phyloP scores from a whole-genome alignment of 1,140 invertebrate species.

The roundworm (Caenorhabditis elegans) region DNA sequence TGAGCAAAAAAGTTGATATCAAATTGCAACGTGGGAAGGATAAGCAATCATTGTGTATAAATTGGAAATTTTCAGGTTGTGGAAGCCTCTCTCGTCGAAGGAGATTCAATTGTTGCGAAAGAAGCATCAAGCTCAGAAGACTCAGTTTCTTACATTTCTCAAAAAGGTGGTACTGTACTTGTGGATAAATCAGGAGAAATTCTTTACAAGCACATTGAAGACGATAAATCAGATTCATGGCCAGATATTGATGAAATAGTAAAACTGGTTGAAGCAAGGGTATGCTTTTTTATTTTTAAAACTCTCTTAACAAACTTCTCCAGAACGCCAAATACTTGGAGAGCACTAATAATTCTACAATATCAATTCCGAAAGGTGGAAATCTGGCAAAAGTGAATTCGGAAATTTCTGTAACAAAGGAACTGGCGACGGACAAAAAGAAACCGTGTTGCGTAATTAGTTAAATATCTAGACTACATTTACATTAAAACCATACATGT shows the following conservation, averaged over 20 bases:
- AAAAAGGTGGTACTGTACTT: constrained; percentile 31
- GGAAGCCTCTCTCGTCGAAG: constrained; percentile 7
- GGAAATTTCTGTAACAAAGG: not conserved
- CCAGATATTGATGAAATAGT: constrained; percentile 13
- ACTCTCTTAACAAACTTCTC: not conserved
- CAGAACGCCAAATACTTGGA: not conserved
- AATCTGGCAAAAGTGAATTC: constrained; percentile 20
- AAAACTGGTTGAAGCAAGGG: not conserved
- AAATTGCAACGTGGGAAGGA: too few relatives aligned
- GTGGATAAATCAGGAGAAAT: constrained; percentile 26
- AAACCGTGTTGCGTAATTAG: constrained; percentile 21
- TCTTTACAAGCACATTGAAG: constrained; percentile 26
- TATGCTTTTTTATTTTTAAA: not conserved
- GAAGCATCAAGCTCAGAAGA: not conserved
- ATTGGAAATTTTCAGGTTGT: constrained; percentile 6
- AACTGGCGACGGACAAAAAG: not conserved
- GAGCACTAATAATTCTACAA: not conserved
- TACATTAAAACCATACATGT: not conserved
- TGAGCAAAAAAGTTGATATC: too few relatives aligned
- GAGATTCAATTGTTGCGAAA: not conserved
- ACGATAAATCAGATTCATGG: constrained; percentile 7
- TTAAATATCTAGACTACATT: not conserved
- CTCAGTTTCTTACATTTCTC: constrained; percentile 21
- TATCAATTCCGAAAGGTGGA: not conserved
- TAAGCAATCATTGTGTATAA: not conserved